Conservation (phyloP, 2,113 vertebrate species). For the Microcebus jonahi region DNA sequence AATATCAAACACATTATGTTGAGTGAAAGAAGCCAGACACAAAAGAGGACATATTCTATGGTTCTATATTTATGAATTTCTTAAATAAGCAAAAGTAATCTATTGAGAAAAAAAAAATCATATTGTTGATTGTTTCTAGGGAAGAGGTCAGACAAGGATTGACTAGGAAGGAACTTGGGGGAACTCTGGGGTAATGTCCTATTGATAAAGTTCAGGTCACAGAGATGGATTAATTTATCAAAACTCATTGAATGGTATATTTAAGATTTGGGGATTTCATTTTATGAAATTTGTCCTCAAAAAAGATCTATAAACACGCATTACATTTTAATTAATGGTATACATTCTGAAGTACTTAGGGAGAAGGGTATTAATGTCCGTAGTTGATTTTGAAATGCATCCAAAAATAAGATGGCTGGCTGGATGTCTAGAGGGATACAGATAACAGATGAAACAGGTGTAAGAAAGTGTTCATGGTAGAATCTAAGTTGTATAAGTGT, state of each 20-base stretch:
- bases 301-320: not conserved
- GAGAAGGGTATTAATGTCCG: not conserved
- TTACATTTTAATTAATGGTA: not conserved
- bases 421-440: not conserved
- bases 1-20: not conserved
- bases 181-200: not conserved
- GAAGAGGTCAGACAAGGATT: not conserved
- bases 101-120: slow-evolving; percentile 24
- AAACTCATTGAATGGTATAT: not conserved
- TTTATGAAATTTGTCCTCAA: not conserved
- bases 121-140: not conserved
- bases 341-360: not conserved
- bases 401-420: not conserved
- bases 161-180: not conserved
- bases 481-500: not conserved
- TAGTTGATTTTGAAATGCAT: not conserved
- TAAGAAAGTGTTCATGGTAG: not conserved
- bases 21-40: not conserved
- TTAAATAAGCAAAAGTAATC: not conserved
- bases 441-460: not conserved
- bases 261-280: not conserved
- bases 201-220: not conserved
- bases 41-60: not conserved
- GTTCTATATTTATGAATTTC: slow-evolving; percentile 1
- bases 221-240: not conserved